A percentile compares a stretch with the other conserved stretches of the same genome.
phyloP scores from a whole-genome alignment of 2,888 invertebrate genomes.

The Macrophya annulata region DNA sequence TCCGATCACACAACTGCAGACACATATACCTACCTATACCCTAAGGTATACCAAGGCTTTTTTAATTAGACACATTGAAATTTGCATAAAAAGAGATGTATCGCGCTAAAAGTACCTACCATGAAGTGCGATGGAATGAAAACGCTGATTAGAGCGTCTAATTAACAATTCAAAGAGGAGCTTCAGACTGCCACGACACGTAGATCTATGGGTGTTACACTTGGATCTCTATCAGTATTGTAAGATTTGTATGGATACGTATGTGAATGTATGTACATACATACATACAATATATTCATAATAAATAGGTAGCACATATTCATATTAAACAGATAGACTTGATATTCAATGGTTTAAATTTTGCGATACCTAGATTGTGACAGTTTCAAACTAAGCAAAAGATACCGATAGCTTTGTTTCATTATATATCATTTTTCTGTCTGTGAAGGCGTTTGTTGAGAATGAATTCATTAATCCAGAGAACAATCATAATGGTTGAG shows the following conservation, averaged over 20 bases:
- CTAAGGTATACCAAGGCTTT: not conserved
- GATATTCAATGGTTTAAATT: not conserved
- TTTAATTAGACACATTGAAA: slow-evolving; percentile 30
- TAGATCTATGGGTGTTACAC: not conserved
- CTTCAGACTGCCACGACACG: not conserved
- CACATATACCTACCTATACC: not conserved
- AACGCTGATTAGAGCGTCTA: slow-evolving; percentile 17
- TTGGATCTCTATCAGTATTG: not conserved
- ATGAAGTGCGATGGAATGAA: not conserved
- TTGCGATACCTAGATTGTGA: not conserved
- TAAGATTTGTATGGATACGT: slow-evolving; percentile 10
- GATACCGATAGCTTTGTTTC: slow-evolving; percentile 7
- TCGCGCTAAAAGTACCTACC: slow-evolving; percentile 1
- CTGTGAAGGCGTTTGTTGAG: not conserved
- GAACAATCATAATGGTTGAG: not conserved
- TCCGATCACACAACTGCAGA: not conserved
- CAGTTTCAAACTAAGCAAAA: not conserved
- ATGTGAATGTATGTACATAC: not conserved
- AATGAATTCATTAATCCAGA: not conserved
- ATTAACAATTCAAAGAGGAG: slow-evolving; percentile 27
- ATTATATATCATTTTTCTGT: not conserved
- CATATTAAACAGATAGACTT: not conserved
- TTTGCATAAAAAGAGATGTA: not conserved
- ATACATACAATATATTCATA: too few relatives aligned
- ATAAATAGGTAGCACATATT: too few relatives aligned